Percentiles rank a stretch among this genome's conserved stretches.
These are phyloP conservation scores for Nothocercus julius DNA, from an alignment of 2,113 vertebrate genomes.

Conservation along the genomic window DNA sequence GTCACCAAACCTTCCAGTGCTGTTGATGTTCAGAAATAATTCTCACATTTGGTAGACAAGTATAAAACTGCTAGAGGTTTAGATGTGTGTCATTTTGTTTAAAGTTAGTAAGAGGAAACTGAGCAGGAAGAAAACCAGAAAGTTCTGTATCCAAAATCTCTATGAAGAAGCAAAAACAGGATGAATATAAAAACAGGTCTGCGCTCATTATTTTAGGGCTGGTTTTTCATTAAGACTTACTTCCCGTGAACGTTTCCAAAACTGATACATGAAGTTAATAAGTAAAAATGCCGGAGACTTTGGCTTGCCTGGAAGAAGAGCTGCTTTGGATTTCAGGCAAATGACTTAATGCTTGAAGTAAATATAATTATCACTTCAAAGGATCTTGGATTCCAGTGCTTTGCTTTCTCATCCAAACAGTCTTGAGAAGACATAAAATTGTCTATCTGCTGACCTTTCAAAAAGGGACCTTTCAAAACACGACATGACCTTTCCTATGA, in stretches of 20 bases:
- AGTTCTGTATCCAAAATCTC: background rate
- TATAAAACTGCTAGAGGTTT: background rate
- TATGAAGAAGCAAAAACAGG: background rate
- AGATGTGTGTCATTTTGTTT: background rate
- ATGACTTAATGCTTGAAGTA: background rate
- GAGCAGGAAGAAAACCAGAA: background rate
- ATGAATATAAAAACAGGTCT: background rate
- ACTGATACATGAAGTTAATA: background rate
- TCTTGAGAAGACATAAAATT: too few relatives aligned
- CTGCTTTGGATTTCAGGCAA: background rate
- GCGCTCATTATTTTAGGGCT: background rate
- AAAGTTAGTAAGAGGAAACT: background rate
- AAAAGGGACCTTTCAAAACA: background rate
- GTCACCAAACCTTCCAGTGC: background rate
- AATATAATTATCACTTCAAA: background rate
- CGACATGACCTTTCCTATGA: background rate
- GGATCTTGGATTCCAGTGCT: background rate
- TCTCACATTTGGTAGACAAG: background rate
- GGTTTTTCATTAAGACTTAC: background rate
- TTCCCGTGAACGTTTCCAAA: constrained; percentile 50
- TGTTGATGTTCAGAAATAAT: background rate
- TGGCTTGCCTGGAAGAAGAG: background rate
- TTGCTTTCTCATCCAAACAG: background rate
- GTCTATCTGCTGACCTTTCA: background rate
- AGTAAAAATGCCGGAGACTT: background rate